These are phyloP conservation scores for Diorhabda elongata DNA, from an alignment of 1,140 invertebrate species.

Conservation along the genomic window DNA sequence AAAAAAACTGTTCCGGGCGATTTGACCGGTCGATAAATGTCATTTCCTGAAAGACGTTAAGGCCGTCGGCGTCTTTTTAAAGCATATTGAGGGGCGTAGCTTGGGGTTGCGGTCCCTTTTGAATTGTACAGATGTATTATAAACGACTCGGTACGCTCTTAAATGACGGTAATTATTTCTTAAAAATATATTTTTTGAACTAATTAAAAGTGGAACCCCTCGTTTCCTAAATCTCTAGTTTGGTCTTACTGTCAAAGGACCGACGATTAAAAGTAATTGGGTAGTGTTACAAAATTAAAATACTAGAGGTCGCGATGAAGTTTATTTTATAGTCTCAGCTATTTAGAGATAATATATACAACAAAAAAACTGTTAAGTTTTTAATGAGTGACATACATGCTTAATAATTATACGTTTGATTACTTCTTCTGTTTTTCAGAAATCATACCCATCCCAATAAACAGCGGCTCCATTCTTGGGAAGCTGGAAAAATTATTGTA, in stretches of 20 bases:
- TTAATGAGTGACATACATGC: too few species aligned
- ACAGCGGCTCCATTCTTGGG: too few species aligned
- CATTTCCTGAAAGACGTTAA: background rate
- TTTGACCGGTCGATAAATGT: background rate
- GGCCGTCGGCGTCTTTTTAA: background rate
- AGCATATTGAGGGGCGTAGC: background rate
- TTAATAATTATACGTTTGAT: too few species aligned
- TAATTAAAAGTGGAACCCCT: background rate
- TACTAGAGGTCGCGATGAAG: too few species aligned
- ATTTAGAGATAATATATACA: too few species aligned
- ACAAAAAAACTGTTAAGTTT: too few species aligned
- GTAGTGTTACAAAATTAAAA: too few species aligned
- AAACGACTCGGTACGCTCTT: background rate
- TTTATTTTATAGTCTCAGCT: too few species aligned
- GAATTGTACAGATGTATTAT: slow-evolving; percentile 1
- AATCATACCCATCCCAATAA: too few species aligned
- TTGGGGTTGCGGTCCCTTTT: background rate
- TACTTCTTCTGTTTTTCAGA: too few species aligned
- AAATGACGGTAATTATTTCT: background rate
- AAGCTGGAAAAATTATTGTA: too few species aligned
- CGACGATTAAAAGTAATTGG: background rate
- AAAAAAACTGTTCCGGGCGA: background rate
- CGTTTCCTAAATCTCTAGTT: background rate
- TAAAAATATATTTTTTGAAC: background rate
- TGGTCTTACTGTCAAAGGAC: background rate